Conservation (phyloP, 2,888 invertebrate species). For the Ormyrus labotus region DNA sequence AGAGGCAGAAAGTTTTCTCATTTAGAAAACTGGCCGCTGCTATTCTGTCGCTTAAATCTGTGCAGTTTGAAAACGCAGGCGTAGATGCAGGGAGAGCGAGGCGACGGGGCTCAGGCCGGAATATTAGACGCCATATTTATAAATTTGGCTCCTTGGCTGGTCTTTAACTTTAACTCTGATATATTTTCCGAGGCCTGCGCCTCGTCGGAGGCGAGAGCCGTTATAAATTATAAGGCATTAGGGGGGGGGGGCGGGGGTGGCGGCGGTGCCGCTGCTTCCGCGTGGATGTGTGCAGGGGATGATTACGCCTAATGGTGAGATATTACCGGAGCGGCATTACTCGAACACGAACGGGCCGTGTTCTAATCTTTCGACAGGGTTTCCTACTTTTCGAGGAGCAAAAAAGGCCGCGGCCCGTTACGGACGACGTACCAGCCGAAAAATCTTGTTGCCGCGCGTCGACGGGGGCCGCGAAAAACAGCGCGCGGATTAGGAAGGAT, state of each 20-base stretch:
- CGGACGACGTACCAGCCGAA: constrained; percentile 5
- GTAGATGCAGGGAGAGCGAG: too few species aligned
- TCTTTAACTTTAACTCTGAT: constrained; percentile 73
- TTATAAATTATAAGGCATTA: constrained; percentile 76
- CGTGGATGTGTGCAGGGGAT: constrained; percentile 74
- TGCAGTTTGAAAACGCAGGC: too few species aligned
- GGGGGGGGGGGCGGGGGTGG: constrained; percentile 58
- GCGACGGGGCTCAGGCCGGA: constrained; percentile 31
- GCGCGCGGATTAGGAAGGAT: too few species aligned
- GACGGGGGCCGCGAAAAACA: too few species aligned
- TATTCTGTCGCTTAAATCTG: too few species aligned
- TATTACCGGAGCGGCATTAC: constrained; percentile 75
- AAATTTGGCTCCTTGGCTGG: constrained; percentile 67
- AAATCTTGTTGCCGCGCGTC: constrained; percentile 18
- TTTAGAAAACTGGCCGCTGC: too few species aligned
- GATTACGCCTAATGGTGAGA: constrained; percentile 76
- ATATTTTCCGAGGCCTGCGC: constrained; percentile 66
- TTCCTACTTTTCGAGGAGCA: constrained; percentile 71
- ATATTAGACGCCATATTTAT: constrained; percentile 69
- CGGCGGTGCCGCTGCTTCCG: constrained; percentile 61
- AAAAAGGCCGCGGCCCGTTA: background rate
- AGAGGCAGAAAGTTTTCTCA: background rate
- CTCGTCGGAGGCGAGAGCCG: constrained; percentile 63
- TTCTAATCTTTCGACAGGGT: constrained; percentile 76
- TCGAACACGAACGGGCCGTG: constrained; percentile 72